Base-by-base conservation (phyloP, 2,888 invertebrate species). In the Plagiodera versicolora region DNA sequence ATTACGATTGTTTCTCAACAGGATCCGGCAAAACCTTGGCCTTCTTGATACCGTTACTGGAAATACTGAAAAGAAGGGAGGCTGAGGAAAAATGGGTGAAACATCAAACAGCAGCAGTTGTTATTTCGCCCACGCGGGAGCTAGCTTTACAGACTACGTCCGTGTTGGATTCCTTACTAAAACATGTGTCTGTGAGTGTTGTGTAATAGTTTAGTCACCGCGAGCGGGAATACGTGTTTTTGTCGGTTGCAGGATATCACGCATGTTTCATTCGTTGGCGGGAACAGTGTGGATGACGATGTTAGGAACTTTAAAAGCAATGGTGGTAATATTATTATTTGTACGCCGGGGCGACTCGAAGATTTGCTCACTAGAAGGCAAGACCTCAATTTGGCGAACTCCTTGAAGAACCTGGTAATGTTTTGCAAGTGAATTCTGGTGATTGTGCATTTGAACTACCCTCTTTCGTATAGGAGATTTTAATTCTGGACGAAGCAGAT, bases 11-110 rank as follows among this genome's bases (percentile, higher is more conserved):
- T 66, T 67, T 56, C 24, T 14, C 14, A 24, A 14, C 20, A 78
- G 99, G 99, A 2, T 98, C 98, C 66, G 99, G 99, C 0, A 99
- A 99, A 82, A 99, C 98, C 0, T 81, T 99, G 39, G 96, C 98
- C 0, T 99, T 98, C 80, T 82, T 98, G 10, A 88, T 99, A 46
- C 99, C 99, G 0, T 79, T 96, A 73, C 74, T 99, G 52, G 94
- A 98, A 82, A 88, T 95, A 72, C 80, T 99, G 51, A 81, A 85
- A 65, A 82, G 84, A 56, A 82, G 88, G 70, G 84, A 83, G 69
- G 82, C 83, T 35, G 84, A 86, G 48, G 83, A 84, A 17, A 83
- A 86, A 1, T 86, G 92, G 83, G 86, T 86, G 60, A 84, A 86
- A 67, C 86, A 88, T 69, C 91, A 92, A 81, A 85, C 98, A 56